phyloP scores from a whole-genome alignment of 2,888 invertebrate species.

The Tetanocera ferruginea region DNA sequence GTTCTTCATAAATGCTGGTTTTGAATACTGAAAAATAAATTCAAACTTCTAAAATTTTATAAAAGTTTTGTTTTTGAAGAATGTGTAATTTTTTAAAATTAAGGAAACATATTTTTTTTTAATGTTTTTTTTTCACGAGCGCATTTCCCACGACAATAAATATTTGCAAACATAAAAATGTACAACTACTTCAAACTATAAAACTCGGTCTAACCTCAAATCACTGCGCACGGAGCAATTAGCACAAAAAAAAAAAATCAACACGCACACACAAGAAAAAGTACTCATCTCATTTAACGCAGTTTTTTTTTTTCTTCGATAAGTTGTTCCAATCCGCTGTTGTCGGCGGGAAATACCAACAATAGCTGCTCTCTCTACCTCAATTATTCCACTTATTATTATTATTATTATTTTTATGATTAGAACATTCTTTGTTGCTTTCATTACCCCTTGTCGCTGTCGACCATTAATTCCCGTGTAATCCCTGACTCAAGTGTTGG shows the following conservation, averaged over 20 bases:
- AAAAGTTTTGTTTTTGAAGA: no score
- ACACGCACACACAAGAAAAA: background rate
- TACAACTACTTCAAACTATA: no score
- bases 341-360: background rate
- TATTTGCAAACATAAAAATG: no score
- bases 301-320: background rate
- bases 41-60: no score
- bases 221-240: no score
- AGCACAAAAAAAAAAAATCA: background rate
- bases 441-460: background rate
- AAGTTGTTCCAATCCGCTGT: background rate
- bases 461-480: constrained; percentile 12
- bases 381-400: background rate
- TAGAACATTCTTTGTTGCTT: background rate
- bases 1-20: no score
- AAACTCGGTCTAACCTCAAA: no score
- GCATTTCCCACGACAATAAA: no score
- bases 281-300: background rate
- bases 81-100: no score
- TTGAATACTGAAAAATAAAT: no score
- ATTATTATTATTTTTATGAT: constrained; percentile 7
- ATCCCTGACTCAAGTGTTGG: constrained; percentile 27
- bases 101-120: no score
- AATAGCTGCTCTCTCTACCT: background rate
- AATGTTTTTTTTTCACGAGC: no score